A percentile compares a stretch with the other conserved stretches of the same genome.
These are phyloP conservation scores for Sus cebifrons DNA, from an alignment of 2,797 vertebrate species.

Conservation along the genomic window DNA sequence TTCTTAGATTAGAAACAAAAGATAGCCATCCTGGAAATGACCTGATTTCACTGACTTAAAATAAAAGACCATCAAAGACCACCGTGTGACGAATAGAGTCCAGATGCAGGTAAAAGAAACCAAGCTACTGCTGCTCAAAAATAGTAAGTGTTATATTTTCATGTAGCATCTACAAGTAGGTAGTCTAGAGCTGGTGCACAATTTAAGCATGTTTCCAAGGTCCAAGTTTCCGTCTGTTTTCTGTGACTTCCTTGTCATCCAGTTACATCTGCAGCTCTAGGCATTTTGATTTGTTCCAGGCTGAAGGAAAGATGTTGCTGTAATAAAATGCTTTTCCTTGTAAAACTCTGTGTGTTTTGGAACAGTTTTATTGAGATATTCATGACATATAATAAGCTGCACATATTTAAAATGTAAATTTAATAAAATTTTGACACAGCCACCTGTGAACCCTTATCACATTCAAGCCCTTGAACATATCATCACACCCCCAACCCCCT, in stretches of 20 bases:
- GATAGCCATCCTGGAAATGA: neutral
- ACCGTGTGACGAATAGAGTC: neutral
- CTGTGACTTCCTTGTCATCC: neutral
- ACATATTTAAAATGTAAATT: neutral
- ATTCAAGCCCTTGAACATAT: neutral
- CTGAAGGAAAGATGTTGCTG: neutral
- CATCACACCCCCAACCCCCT: no score
- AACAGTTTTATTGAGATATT: neutral
- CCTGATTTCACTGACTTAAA: neutral
- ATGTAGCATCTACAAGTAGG: neutral
- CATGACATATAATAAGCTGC: neutral
- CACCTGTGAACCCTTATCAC: neutral
- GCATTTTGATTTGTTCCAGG: neutral
- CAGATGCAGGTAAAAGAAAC: neutral
- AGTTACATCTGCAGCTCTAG: neutral
- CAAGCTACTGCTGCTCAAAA: neutral
- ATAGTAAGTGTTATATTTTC: neutral
- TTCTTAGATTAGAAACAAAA: constrained; percentile 34
- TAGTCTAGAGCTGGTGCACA: neutral
- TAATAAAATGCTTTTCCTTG: neutral
- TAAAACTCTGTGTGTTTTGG: neutral
- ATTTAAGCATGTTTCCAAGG: neutral
- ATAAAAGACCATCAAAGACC: neutral
- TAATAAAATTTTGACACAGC: neutral
- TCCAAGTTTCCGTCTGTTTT: neutral